Evolutionary conservation across 2,113 vertebrate genomes (phyloP).

Genomic region (Bettongia penicillata): DNA sequence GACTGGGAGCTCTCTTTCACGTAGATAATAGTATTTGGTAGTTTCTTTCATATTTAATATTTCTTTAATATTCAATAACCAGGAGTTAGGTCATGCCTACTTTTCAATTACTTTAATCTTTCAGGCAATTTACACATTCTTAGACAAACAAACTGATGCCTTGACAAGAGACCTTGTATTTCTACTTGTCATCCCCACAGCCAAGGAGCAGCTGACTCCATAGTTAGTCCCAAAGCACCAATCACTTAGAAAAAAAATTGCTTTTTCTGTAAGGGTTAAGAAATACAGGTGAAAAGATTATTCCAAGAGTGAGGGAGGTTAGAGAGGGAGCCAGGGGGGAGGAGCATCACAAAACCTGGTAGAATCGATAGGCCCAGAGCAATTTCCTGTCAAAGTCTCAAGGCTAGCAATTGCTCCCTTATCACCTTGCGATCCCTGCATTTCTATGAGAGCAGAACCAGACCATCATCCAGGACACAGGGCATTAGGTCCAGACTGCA

Average conservation of each 20-base stretch:
- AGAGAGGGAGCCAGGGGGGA: neutral
- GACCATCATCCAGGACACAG: neutral
- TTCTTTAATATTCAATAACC: conserved; percentile 64
- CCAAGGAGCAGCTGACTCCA: conserved; percentile 24
- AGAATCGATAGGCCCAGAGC: conserved; percentile 11
- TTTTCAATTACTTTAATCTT: conserved; percentile 71
- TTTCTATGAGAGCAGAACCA: neutral
- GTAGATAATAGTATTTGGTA: conserved; percentile 47
- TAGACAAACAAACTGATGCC: conserved; percentile 58
- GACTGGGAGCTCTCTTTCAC: conserved; percentile 50
- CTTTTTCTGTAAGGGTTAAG: conserved; percentile 55
- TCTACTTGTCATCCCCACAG: conserved; percentile 47
- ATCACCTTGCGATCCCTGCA: neutral
- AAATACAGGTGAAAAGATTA: conserved; percentile 22
- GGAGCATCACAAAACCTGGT: conserved; percentile 26
- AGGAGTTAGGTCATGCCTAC: conserved; percentile 28
- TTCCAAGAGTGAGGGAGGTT: conserved; percentile 1
- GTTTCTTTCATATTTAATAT: conserved; percentile 69
- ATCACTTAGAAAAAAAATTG: conserved; percentile 9
- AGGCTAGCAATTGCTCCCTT: neutral
- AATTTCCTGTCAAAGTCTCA: conserved; percentile 53
- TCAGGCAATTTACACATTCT: conserved; percentile 53
- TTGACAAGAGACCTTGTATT: conserved; percentile 60
- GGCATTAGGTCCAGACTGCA: neutral
- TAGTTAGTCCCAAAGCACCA: conserved; percentile 44